These are phyloP conservation scores for Pararge aegeria DNA, from an alignment of 1,140 invertebrate genomes.

Conservation along the genomic window DNA sequence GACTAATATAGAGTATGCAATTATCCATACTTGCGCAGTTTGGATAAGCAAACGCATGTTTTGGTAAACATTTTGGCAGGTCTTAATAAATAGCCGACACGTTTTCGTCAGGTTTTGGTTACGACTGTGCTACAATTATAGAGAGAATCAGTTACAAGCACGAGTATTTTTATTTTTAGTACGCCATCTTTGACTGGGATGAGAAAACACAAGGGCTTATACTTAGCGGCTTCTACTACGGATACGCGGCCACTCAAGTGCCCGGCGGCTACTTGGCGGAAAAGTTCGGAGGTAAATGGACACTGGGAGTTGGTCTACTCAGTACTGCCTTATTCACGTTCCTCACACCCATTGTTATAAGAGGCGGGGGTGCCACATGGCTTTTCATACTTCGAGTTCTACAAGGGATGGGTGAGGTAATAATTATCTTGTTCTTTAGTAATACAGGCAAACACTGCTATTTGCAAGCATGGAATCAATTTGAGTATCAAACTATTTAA, in stretches of 20 bases:
- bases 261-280: conserved; percentile 82
- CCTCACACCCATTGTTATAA: conserved; percentile 76
- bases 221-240: conserved; percentile 82
- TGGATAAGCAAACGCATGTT: too few relatives aligned
- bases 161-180: conserved; percentile 52
- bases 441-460: too few relatives aligned
- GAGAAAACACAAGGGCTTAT: conserved; percentile 81
- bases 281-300: conserved; percentile 81
- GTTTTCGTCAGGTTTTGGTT: too few relatives aligned
- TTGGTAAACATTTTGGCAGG: too few relatives aligned
- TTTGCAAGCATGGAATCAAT: too few relatives aligned
- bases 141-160: too few relatives aligned
- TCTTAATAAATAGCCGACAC: too few relatives aligned
- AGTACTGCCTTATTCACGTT: conserved; percentile 82
- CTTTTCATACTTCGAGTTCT: conserved; percentile 83
- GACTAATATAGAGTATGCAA: too few relatives aligned
- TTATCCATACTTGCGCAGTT: too few relatives aligned
- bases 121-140: too few relatives aligned
- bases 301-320: conserved; percentile 82
- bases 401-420: conserved; percentile 85
- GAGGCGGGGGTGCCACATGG: conserved; percentile 76
- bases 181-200: conserved; percentile 81
- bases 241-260: conserved; percentile 83
- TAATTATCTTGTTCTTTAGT: not conserved
- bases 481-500: too few relatives aligned